Conservation (phyloP, 1,140 invertebrate species). For the Rhopalosiphum maidis region DNA sequence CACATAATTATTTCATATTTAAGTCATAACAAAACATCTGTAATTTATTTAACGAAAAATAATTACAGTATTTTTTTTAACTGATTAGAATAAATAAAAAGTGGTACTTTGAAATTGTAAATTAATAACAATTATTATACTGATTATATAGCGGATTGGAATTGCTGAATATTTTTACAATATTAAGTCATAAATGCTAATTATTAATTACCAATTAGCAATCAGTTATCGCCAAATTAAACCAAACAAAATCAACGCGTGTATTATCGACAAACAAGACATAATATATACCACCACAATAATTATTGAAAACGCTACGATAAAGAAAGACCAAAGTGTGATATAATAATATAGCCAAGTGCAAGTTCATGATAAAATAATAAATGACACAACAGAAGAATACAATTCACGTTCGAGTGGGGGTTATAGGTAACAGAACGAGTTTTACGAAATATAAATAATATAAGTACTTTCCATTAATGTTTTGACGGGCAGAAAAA, state of each 20-base stretch:
- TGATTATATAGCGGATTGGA: not conserved
- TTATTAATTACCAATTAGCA: not conserved
- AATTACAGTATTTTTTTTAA: not conserved
- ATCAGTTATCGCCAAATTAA: not conserved
- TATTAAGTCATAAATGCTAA: not conserved
- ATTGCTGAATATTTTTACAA: not conserved
- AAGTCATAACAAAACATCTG: not conserved
- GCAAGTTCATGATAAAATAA: conserved; percentile 15
- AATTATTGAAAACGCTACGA: not conserved
- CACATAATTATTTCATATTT: too few species aligned
- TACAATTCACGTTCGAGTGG: not conserved
- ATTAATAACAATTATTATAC: not conserved
- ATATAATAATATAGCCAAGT: not conserved
- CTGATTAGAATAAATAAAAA: not conserved
- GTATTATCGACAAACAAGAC: not conserved
- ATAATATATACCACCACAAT: not conserved
- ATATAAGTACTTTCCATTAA: conserved; percentile 21
- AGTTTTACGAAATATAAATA: not conserved
- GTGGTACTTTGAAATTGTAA: not conserved
- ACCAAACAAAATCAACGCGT: not conserved
- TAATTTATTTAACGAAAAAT: not conserved
- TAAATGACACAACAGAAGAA: not conserved
- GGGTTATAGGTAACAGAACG: not conserved
- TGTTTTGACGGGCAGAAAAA: conserved; percentile 9
- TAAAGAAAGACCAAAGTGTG: conserved; percentile 3